These are phyloP conservation scores for Plumapathes pennacea DNA, from an alignment of 92 coral and sea anemone genomes.

Conservation along the genomic window DNA sequence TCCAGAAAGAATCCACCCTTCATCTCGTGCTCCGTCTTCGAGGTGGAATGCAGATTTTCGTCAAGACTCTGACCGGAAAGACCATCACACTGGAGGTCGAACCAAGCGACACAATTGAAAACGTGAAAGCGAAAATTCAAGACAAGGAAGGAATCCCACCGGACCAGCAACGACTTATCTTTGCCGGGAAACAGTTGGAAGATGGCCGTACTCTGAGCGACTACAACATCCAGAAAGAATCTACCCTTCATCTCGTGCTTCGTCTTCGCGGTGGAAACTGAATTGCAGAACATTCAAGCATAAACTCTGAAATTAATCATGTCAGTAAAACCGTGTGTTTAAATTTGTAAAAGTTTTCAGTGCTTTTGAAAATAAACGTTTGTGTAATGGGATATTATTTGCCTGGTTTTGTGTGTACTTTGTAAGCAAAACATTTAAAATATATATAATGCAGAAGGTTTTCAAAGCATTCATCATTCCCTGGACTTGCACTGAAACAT, in stretches of 20 bases:
- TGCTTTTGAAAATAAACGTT: too few relatives aligned
- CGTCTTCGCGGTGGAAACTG: slow-evolving; percentile 91
- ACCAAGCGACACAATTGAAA: slow-evolving; percentile 90
- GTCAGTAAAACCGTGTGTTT: too few relatives aligned
- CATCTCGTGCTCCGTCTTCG: slow-evolving; percentile 77
- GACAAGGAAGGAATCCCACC: slow-evolving; percentile 94
- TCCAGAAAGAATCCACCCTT: slow-evolving; percentile 87
- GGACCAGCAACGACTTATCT: slow-evolving; percentile 84
- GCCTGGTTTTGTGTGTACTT: too few relatives aligned
- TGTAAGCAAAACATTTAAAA: too few relatives aligned
- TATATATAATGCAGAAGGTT: too few relatives aligned
- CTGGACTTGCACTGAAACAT: too few relatives aligned
- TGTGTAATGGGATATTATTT: too few relatives aligned
- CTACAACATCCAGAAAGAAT: slow-evolving; percentile 92
- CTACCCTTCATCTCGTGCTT: slow-evolving; percentile 69
- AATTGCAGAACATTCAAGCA: too few relatives aligned
- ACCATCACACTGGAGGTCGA: slow-evolving; percentile 93
- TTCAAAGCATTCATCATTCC: too few relatives aligned
- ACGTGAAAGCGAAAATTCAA: slow-evolving; percentile 72
- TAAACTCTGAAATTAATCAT: too few relatives aligned
- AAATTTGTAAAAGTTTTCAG: too few relatives aligned
- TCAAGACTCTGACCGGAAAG: slow-evolving; percentile 84
- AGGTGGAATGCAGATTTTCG: slow-evolving; percentile 95
- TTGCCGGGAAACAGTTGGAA: slow-evolving; percentile 84
- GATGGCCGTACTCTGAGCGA: slow-evolving; percentile 87